Conservation (phyloP, 2,888 invertebrate species). For the Crepidodera aurea region DNA sequence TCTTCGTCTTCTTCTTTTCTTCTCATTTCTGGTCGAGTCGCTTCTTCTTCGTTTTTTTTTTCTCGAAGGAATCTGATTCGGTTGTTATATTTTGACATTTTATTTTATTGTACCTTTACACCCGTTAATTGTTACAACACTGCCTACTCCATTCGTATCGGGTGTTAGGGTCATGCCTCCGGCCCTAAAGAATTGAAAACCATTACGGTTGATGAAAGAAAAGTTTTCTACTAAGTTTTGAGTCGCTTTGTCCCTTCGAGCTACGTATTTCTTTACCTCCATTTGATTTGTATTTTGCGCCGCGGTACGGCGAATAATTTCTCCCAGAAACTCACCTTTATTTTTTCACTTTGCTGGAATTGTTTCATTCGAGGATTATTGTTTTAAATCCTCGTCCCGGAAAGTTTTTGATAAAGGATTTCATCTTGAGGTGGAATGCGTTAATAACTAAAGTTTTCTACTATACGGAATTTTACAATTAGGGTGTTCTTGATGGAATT, state of each 20-base stretch:
- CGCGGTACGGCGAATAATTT: slow-evolving; percentile 43
- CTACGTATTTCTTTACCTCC: slow-evolving; percentile 54
- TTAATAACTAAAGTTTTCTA: slow-evolving; percentile 43
- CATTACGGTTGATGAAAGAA: slow-evolving; percentile 63
- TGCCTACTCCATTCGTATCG: slow-evolving; percentile 26
- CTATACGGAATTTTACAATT: too few relatives aligned
- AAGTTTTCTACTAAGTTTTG: slow-evolving; percentile 60
- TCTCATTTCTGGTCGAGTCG: too few relatives aligned
- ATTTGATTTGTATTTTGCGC: slow-evolving; percentile 58
- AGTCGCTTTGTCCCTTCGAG: slow-evolving; percentile 59
- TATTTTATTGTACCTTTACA: too few relatives aligned
- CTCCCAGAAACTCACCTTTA: slow-evolving; percentile 51
- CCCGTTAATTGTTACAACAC: slow-evolving; percentile 15
- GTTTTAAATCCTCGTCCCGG: slow-evolving; percentile 44
- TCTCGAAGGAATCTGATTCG: too few relatives aligned
- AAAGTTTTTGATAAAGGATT: slow-evolving; percentile 39
- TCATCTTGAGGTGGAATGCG: slow-evolving; percentile 39
- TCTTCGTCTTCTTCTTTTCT: too few relatives aligned
- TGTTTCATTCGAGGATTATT: slow-evolving; percentile 51
- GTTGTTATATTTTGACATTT: too few relatives aligned
- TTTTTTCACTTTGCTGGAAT: slow-evolving; percentile 53
- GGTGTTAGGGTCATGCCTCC: slow-evolving; percentile 49
- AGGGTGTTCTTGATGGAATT: too few relatives aligned
- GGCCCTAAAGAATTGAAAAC: slow-evolving; percentile 60
- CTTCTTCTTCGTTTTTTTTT: too few relatives aligned